Evolutionary conservation across 1,140 invertebrate species (phyloP).

Genomic region (Triops longicaudatus): DNA sequence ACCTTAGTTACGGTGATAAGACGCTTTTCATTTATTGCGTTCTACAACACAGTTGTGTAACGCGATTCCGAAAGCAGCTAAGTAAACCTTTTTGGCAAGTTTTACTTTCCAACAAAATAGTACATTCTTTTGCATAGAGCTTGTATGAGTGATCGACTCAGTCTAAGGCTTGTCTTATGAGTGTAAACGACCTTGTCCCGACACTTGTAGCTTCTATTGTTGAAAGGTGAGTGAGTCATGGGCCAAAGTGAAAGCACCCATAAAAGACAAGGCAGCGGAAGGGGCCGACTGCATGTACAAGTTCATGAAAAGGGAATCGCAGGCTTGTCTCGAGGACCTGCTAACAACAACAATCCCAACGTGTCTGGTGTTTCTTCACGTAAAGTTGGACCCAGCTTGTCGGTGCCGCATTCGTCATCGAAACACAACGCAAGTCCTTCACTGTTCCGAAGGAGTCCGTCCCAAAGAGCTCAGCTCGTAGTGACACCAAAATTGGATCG

Average conservation of each 20-base stretch:
- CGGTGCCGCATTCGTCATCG: background rate
- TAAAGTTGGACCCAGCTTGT: background rate
- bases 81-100: background rate
- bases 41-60: background rate
- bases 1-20: slow-evolving; percentile 12
- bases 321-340: background rate
- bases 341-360: slow-evolving; percentile 1
- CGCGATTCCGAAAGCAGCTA: background rate
- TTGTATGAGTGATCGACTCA: background rate
- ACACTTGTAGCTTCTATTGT: slow-evolving; percentile 1
- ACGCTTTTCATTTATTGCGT: background rate
- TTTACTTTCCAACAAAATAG: too few species aligned
- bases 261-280: slow-evolving; percentile 6
- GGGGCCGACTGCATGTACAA: background rate
- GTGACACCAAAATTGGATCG: background rate
- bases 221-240: slow-evolving; percentile 9
- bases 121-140: background rate
- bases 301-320: background rate
- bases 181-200: background rate
- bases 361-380: background rate
- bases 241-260: slow-evolving; percentile 6
- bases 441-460: background rate
- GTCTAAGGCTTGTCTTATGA: background rate
- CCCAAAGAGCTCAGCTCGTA: background rate
- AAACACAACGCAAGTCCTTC: background rate